Evolutionary conservation across 2,113 vertebrate genomes (phyloP).

Genomic region (Dipodomys ordii): DNA sequence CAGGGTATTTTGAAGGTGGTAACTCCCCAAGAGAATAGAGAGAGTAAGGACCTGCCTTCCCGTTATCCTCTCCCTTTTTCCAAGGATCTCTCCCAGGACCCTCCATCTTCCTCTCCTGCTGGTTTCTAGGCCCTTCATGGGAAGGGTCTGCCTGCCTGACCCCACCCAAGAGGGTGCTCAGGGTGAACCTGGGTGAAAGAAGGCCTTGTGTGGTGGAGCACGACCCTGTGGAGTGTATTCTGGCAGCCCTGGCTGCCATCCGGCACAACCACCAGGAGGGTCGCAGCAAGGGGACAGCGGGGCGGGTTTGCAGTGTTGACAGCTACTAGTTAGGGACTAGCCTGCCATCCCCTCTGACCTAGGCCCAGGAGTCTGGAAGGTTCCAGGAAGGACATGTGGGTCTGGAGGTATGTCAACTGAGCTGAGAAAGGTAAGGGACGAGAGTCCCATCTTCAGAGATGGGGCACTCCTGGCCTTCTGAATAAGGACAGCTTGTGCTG

Average conservation of each 20-base stretch:
- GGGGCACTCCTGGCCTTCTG: neutral
- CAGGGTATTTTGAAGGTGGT: neutral
- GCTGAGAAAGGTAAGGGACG: neutral
- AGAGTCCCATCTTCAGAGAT: neutral
- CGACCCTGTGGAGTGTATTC: neutral
- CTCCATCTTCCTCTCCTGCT: neutral
- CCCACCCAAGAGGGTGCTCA: neutral
- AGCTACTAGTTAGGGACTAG: neutral
- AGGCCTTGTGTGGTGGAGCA: neutral
- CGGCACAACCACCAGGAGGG: neutral
- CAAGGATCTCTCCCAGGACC: neutral
- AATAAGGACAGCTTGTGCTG: neutral
- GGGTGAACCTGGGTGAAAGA: neutral
- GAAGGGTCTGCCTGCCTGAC: neutral
- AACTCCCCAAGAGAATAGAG: neutral
- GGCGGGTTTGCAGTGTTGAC: neutral
- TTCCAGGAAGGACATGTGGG: neutral
- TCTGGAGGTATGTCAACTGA: neutral
- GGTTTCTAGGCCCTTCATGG: neutral
- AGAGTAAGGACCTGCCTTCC: no score
- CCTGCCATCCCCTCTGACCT: neutral
- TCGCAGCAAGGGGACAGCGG: neutral
- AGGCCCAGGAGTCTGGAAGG: neutral
- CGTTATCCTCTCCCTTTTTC: neutral
- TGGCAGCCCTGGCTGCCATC: neutral